Evolutionary conservation across 2,113 vertebrate species (phyloP).

Genomic region (Oncorhynchus mykiss): DNA sequence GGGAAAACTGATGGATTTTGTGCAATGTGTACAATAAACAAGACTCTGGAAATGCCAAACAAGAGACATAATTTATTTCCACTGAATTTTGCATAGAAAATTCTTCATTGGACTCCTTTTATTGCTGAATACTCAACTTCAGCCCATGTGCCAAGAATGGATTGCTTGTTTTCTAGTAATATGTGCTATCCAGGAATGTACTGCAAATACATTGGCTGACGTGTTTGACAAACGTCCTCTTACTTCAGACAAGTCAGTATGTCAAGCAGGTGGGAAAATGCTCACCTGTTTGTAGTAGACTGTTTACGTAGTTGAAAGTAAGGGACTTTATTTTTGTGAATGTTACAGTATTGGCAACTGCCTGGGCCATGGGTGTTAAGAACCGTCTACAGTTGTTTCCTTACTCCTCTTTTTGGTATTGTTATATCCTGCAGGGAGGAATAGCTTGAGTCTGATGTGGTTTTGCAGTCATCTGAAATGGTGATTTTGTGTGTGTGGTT

Average conservation of each 20-base stretch:
- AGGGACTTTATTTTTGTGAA: slow-evolving; percentile 56
- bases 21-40: slow-evolving; percentile 43
- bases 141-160: slow-evolving; percentile 75
- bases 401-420: slow-evolving; percentile 46
- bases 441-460: slow-evolving; percentile 75
- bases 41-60: slow-evolving; percentile 58
- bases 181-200: slow-evolving; percentile 56
- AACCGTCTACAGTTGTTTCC: slow-evolving; percentile 27
- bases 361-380: slow-evolving; percentile 32
- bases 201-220: slow-evolving; percentile 58
- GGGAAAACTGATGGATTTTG: slow-evolving; percentile 58
- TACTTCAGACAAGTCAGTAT: no score
- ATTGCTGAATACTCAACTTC: slow-evolving; percentile 53
- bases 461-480: slow-evolving; percentile 77
- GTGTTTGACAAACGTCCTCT: slow-evolving; percentile 63
- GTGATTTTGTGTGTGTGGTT: slow-evolving; percentile 69
- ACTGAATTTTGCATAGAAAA: neutral
- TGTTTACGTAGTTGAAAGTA: slow-evolving; percentile 56
- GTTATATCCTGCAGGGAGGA: slow-evolving; percentile 50
- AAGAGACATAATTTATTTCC: slow-evolving; percentile 51
- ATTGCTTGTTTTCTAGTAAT: slow-evolving; percentile 33
- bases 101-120: slow-evolving; percentile 31
- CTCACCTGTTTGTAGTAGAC: slow-evolving; percentile 66
- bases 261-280: slow-evolving; percentile 37
- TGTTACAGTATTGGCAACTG: slow-evolving; percentile 62